These are phyloP conservation scores for Tarsius wallacei DNA, from an alignment of 2,797 vertebrate genomes.

Conservation along the genomic window DNA sequence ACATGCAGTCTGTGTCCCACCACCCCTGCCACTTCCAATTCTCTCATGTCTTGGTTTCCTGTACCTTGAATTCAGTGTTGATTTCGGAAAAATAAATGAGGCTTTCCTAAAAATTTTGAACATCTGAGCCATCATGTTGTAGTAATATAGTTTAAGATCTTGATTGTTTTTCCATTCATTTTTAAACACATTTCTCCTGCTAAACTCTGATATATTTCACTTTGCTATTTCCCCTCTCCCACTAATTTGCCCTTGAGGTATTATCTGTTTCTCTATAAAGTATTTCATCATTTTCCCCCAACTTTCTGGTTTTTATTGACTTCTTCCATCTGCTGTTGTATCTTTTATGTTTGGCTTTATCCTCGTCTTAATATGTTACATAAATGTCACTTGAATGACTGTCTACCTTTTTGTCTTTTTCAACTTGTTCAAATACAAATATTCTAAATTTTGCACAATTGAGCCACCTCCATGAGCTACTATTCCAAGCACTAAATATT, in stretches of 20 bases:
- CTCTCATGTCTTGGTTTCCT: neutral
- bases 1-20: neutral
- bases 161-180: constrained; percentile 17
- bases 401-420: constrained; percentile 69
- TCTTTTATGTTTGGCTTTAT: constrained; percentile 72
- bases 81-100: constrained; percentile 65
- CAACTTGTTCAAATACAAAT: constrained; percentile 57
- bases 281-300: neutral
- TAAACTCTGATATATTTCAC: neutral
- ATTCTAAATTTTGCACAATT: constrained; percentile 36
- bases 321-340: constrained; percentile 49
- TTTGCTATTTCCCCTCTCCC: neutral
- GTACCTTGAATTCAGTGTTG: constrained; percentile 15
- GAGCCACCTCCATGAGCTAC: neutral
- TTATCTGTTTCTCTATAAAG: constrained; percentile 45
- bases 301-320: constrained; percentile 33
- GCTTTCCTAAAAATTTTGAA: constrained; percentile 53
- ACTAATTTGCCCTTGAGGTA: constrained; percentile 40
- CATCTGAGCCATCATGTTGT: constrained; percentile 47
- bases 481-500: constrained; percentile 25
- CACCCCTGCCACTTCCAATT: neutral
- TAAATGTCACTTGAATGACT: constrained; percentile 26
- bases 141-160: constrained; percentile 3
- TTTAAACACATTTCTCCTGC: constrained; percentile 47
- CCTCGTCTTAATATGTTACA: constrained; percentile 34